phyloP scores from a whole-genome alignment of 2,888 invertebrate genomes.

The Synergus umbraculus region DNA sequence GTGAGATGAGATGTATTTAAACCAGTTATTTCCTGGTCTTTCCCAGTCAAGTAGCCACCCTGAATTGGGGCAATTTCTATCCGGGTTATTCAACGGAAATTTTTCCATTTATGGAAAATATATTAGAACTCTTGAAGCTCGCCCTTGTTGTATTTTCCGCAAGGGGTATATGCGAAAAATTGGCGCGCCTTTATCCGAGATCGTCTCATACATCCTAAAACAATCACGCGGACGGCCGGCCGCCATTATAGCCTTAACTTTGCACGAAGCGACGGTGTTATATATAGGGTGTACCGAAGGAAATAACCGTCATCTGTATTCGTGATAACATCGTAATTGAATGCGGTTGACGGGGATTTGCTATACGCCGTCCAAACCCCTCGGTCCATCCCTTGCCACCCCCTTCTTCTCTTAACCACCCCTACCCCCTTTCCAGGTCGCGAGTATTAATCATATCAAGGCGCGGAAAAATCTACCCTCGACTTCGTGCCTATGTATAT shows the following conservation, averaged over 20 bases:
- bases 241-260: constrained; percentile 67
- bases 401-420: constrained; percentile 44
- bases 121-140: neutral
- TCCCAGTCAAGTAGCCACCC: too few relatives aligned
- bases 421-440: constrained; percentile 52
- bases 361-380: constrained; percentile 59
- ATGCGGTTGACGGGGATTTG: constrained; percentile 78
- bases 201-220: constrained; percentile 74
- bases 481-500: constrained; percentile 50
- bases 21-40: too few relatives aligned
- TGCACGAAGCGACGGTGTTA: constrained; percentile 67
- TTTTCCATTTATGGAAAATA: too few relatives aligned
- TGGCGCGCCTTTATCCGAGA: constrained; percentile 67
- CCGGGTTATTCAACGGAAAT: too few relatives aligned
- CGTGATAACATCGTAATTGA: constrained; percentile 78
- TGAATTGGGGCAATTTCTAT: too few relatives aligned
- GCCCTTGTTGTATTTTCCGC: constrained; percentile 17
- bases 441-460: constrained; percentile 74
- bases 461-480: constrained; percentile 72
- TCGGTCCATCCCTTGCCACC: constrained; percentile 52
- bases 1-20: too few relatives aligned
- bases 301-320: constrained; percentile 78
- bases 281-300: constrained; percentile 78
- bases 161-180: constrained; percentile 57
- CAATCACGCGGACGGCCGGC: constrained; percentile 74